Evolutionary conservation across 2,888 invertebrate genomes (phyloP).

Genomic region (Villa cingulata): DNA sequence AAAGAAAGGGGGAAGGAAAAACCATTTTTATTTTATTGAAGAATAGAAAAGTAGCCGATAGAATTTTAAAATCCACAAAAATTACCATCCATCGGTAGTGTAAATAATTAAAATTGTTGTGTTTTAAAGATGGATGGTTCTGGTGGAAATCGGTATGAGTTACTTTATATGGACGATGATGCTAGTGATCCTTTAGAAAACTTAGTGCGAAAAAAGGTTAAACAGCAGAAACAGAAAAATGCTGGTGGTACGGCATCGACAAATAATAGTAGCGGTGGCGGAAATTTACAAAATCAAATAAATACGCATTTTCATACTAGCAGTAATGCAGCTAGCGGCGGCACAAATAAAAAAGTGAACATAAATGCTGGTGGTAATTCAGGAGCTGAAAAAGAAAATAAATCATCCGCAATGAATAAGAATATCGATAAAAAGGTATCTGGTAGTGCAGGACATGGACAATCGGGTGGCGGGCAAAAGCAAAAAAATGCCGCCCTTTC

Average conservation of each 20-base stretch:
- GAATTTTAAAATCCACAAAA: conserved; percentile 4
- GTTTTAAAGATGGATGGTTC: conserved; percentile 29
- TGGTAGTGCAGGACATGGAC: background rate
- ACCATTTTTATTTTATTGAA: too few relatives aligned
- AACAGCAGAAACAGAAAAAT: conserved; percentile 15
- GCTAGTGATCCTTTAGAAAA: conserved; percentile 36
- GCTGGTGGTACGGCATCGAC: conserved; percentile 16
- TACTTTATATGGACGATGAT: conserved; percentile 37
- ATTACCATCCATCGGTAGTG: conserved; percentile 8
- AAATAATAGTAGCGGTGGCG: background rate
- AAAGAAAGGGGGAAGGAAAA: too few relatives aligned
- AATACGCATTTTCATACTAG: background rate
- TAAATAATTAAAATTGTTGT: conserved; percentile 1
- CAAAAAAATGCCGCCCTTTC: background rate
- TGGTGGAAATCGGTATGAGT: conserved; percentile 37
- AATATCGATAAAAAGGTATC: conserved; percentile 15
- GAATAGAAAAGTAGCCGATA: background rate
- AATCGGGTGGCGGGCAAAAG: conserved; percentile 2
- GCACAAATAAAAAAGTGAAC: conserved; percentile 2
- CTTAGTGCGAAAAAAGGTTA: conserved; percentile 30
- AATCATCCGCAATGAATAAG: conserved; percentile 31
- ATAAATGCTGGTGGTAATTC: background rate
- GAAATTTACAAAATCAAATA: background rate
- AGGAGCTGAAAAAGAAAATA: conserved; percentile 33
- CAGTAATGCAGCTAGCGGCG: background rate